phyloP scores from a whole-genome alignment of 2,888 invertebrate species.

The Lydus trimaculatus region DNA sequence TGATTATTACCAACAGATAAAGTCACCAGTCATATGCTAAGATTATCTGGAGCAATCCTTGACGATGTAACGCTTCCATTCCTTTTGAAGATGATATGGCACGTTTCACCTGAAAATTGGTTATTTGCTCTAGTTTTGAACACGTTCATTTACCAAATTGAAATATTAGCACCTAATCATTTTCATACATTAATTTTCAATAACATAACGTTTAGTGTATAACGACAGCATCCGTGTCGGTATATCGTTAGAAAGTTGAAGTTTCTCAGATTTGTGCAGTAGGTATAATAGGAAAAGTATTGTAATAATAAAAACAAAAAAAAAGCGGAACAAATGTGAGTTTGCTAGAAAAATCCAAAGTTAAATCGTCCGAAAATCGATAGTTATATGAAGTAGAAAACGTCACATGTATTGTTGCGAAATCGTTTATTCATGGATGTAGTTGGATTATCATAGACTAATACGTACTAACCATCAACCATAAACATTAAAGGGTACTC shows the following conservation, averaged over 20 bases:
- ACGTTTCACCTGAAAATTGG: background rate
- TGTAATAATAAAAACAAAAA: background rate
- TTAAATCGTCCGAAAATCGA: slow-evolving; percentile 1
- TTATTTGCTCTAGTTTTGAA: background rate
- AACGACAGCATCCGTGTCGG: background rate
- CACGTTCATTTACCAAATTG: background rate
- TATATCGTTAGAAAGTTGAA: background rate
- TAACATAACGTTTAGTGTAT: background rate
- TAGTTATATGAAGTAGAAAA: slow-evolving; percentile 1
- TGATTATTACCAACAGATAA: background rate
- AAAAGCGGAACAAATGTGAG: background rate
- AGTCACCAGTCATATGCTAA: background rate
- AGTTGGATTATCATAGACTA: background rate
- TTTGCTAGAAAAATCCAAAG: background rate
- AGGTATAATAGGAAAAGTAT: background rate
- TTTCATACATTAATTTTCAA: background rate
- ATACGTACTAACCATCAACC: background rate
- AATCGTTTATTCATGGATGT: background rate
- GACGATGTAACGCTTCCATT: background rate
- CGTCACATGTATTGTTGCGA: background rate
- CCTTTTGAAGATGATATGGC: background rate
- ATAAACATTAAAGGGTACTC: background rate
- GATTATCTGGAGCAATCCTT: background rate
- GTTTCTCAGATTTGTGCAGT: background rate
- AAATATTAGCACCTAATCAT: slow-evolving; percentile 1